A percentile compares a stretch with the other conserved stretches of the same genome.
Conservation (phyloP, 2,113 vertebrate genomes). For the Neopipo cinnamomea region DNA sequence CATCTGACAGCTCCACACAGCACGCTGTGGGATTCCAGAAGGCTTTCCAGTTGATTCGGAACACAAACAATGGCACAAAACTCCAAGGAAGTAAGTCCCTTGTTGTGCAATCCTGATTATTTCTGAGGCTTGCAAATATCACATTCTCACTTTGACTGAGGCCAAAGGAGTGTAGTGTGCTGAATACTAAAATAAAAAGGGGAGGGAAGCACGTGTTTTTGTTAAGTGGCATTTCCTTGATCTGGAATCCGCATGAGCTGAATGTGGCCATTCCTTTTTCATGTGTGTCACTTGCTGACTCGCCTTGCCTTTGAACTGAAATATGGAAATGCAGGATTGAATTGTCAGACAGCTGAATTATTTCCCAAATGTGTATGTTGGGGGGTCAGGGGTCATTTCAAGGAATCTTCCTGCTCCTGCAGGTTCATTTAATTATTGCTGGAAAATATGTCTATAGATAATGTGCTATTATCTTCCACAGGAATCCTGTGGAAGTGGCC, state of each 20-base stretch:
- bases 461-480: too few species aligned
- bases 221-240: not conserved
- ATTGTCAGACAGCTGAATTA: not conserved
- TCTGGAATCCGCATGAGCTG: not conserved
- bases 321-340: not conserved
- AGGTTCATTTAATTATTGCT: not conserved
- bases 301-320: not conserved
- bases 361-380: not conserved
- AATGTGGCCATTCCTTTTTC: not conserved
- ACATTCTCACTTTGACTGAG: not conserved
- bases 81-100: conserved; percentile 84
- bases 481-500: not conserved
- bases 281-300: not conserved
- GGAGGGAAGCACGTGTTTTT: too few species aligned
- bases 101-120: not conserved
- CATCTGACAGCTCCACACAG: conserved; percentile 88
- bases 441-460: not conserved
- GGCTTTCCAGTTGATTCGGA: conserved; percentile 93
- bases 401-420: not conserved
- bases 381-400: not conserved
- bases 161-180: not conserved
- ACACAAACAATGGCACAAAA: conserved; percentile 85
- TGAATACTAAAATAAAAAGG: not conserved
- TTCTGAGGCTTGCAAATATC: not conserved
- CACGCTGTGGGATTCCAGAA: conserved; percentile 93